These are phyloP conservation scores for Cygnus buccinator DNA, from an alignment of 2,113 vertebrate genomes.

Conservation along the genomic window DNA sequence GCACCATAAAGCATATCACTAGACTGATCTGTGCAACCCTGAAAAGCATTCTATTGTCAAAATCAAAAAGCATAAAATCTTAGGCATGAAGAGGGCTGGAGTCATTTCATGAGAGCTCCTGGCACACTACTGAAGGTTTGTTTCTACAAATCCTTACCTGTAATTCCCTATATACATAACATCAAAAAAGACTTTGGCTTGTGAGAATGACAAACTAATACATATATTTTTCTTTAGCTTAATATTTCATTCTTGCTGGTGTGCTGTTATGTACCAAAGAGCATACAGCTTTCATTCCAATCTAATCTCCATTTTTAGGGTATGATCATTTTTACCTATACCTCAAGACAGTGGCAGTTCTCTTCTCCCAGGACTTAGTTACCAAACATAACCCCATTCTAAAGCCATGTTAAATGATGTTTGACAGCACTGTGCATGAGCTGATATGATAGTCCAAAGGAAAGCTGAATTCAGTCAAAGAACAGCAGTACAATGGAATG, in stretches of 20 bases:
- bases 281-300: neutral
- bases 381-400: neutral
- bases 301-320: neutral
- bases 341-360: neutral
- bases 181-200: neutral
- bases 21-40: neutral
- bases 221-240: neutral
- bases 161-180: neutral
- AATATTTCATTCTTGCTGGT: neutral
- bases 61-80: neutral
- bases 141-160: neutral
- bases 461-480: neutral
- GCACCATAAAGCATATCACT: neutral
- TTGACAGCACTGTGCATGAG: neutral
- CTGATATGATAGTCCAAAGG: neutral
- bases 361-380: neutral
- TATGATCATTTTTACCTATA: neutral
- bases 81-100: neutral
- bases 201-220: neutral
- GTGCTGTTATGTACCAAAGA: neutral
- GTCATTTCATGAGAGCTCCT: neutral
- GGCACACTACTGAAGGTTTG: neutral
- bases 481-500: neutral
- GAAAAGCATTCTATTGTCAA: neutral
- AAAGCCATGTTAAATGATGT: neutral